Base-by-base conservation (phyloP, 2,113 vertebrate genomes). In the Cephalopterus ornatus region DNA sequence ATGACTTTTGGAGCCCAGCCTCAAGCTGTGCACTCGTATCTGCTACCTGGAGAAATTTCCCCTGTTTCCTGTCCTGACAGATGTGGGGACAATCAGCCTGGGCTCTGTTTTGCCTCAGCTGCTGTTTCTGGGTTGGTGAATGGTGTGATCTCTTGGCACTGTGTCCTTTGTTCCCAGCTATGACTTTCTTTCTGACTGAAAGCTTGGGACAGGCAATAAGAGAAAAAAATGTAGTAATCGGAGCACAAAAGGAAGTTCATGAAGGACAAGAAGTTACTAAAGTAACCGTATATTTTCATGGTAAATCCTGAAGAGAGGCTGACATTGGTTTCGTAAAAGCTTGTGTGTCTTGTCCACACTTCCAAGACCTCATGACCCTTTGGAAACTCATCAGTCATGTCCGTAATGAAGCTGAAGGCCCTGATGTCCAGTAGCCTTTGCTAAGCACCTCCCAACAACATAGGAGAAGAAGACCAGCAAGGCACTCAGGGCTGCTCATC, bases 281-380 rank as follows among this genome's bases (percentile, higher is more conserved):
- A 75, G 2, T 22, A 61, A 35, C 11, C 28, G 3, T 20, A 39
- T 39, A 12, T 5, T 81, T 70, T 58, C 0, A 0, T 20, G 5
- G 12, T 49, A 66, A 66, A 22, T 44, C 14, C 20, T 37, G 24
- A 42, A 47, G 20, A 39, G 44, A n/a, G 19, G 22, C 19, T 73
- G 53, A 44, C 12, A 17, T 8, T 18, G 14, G 19, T 62, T 66
- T 74, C 81, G 24, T 19, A 24, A 66, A 41, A 62, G 41, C 6
- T 50, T 46, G 0, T 3, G 2, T 58, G 41, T 20, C 41, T 93
- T 65, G 18, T 17, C 30, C 63, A 41, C 15, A 7, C 18, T 73
- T 59, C 18, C 63, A 86, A 39, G 58, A 39, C 12, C 30, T 73
- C 27, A 30, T 14, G 62, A 41, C 16, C 12, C 41, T 81, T 70